phyloP scores from a whole-genome alignment of 2,113 vertebrate genomes.

The Aptenodytes forsteri region DNA sequence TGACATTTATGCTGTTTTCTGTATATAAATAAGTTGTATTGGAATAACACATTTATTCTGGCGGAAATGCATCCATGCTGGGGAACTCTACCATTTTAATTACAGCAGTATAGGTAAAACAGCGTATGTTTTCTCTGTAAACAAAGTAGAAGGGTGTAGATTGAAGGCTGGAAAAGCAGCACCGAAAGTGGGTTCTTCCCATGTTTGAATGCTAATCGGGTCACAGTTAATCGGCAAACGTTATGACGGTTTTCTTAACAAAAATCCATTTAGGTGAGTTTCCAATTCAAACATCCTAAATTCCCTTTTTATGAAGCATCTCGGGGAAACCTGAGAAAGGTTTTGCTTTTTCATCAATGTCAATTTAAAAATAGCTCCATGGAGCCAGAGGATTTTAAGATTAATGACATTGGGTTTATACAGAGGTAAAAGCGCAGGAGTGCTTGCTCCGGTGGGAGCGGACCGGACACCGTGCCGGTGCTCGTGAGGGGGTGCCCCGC shows the following conservation, averaged over 20 bases:
- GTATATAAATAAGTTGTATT: neutral
- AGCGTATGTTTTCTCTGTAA: neutral
- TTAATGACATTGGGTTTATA: neutral
- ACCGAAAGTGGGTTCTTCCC: neutral
- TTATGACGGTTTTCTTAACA: neutral
- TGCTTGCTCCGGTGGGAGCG: rapidly evolving
- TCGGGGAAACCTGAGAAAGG: neutral
- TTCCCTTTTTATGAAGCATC: neutral
- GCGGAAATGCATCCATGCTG: rapidly evolving
- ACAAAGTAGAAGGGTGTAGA: neutral
- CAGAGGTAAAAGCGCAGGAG: neutral
- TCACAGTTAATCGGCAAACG: neutral
- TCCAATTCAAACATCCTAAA: neutral
- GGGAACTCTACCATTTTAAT: neutral
- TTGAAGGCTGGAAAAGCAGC: neutral
- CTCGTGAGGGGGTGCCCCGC: rapidly evolving
- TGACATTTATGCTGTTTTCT: neutral
- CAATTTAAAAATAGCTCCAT: neutral
- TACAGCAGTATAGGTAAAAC: neutral
- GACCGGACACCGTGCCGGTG: rapidly evolving
- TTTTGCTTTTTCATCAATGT: neutral
- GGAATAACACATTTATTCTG: neutral
- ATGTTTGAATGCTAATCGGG: neutral
- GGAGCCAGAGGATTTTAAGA: neutral
- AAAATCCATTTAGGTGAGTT: neutral